These are phyloP conservation scores for Tor tambroides DNA, from an alignment of 2,113 vertebrate species.

Conservation along the genomic window DNA sequence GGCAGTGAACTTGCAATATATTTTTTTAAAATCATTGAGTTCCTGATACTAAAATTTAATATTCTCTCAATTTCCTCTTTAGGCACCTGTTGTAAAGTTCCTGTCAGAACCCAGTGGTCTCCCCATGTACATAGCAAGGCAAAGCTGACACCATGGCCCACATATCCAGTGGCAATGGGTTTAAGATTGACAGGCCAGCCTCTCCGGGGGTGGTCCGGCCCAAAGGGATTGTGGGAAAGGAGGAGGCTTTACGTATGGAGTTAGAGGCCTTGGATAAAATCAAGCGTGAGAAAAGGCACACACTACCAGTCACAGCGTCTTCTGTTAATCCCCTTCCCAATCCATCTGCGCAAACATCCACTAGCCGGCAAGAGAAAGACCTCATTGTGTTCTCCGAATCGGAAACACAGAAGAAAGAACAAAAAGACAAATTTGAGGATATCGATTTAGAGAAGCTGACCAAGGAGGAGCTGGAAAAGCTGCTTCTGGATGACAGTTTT, in stretches of 20 bases:
- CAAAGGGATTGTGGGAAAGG: conserved; percentile 89
- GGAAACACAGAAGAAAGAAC: conserved; percentile 78
- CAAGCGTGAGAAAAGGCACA: conserved; percentile 82
- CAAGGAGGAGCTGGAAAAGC: conserved; percentile 89
- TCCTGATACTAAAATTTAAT: not conserved
- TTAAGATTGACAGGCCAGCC: conserved; percentile 80
- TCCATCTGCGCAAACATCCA: conserved; percentile 52
- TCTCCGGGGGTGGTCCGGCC: conserved; percentile 69
- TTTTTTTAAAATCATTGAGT: not conserved
- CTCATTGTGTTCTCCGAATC: conserved; percentile 95
- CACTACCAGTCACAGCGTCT: conserved; percentile 59
- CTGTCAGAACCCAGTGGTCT: not conserved
- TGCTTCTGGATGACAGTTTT: conserved; percentile 90
- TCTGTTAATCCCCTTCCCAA: conserved; percentile 62
- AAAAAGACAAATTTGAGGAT: conserved; percentile 79
- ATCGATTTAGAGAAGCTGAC: conserved; percentile 92
- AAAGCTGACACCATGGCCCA: conserved; percentile 89
- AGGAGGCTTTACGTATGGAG: conserved; percentile 99
- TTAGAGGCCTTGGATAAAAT: conserved; percentile 92
- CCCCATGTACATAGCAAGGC: conserved; percentile 74
- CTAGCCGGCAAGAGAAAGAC: conserved; percentile 84
- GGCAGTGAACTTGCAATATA: not conserved
- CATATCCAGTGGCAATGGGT: conserved; percentile 88
- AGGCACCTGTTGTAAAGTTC: conserved; percentile 25
- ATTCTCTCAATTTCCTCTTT: conserved; percentile 23